Base-by-base conservation (phyloP, 1,140 invertebrate genomes). In the Dreissena rostriformis region DNA sequence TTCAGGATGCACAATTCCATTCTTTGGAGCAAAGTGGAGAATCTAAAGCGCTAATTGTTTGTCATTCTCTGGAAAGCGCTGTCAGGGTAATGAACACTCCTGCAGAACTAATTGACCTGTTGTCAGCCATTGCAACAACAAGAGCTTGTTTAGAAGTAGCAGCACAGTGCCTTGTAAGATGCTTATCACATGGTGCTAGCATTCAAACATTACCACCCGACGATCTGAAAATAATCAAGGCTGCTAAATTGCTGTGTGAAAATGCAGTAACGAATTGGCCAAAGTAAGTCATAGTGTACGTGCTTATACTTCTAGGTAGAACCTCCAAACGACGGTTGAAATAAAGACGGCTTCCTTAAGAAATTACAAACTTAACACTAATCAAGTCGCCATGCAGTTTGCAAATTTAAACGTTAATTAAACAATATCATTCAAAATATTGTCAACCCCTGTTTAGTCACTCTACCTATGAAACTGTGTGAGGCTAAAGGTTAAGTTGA, bases 71-170 rank as follows among this genome's bases (percentile, higher is more conserved):
- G 39, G n/a, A 65, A 51, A 28, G 29, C 22, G 70, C 51, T 17
- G 68, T 28, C 29, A 1, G 57, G 7, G 52, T 49, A 15, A 57
- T 87, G 24, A 65, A 26, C 17, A 67, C 7, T 39, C 68, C 76
- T 26, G 79, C 65, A 26, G 15, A 79, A 52, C 57, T 17, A 71
- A 73, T 86, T 22, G 75, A 70, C n/a, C 86, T 87, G 70, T 17
- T 88, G 22, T 85, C 82, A n/a, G 73, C 81, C 63, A 57, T 89
- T 22, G 86, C 89, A 17, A 67, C 76, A 53, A 80, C 75, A 51
- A 83, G 89, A 82, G 86, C 86, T 82, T 77, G 86, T 28, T 77
- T 89, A n/a, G 65, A 67, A 67, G 77, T 86, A 49, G 77, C 74
- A 22, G 87, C 87, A 39, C 83, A 84, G 53, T 84, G 71, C 24